phyloP scores from a whole-genome alignment of 1,140 invertebrate genomes.

The Drosophila dunni region DNA sequence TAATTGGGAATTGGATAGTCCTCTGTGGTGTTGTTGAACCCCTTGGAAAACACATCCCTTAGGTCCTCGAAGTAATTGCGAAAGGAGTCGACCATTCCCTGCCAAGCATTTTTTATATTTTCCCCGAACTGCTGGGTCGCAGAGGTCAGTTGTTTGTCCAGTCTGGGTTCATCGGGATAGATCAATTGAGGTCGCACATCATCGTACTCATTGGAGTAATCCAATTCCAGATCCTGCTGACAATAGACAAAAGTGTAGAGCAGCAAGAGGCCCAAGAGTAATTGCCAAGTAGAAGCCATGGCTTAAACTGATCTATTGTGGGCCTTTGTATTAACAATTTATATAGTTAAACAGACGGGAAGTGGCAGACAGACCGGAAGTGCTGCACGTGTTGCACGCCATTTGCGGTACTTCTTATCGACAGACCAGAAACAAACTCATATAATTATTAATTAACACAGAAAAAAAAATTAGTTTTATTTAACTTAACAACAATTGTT shows the following conservation, averaged over 20 bases:
- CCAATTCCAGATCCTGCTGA: conserved; percentile 38
- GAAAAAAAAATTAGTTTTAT: neutral
- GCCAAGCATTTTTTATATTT: conserved; percentile 59
- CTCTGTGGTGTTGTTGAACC: conserved; percentile 16
- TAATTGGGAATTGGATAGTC: neutral
- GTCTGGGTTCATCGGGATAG: conserved; percentile 60
- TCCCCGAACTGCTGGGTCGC: conserved; percentile 57
- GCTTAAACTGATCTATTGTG: conserved; percentile 38
- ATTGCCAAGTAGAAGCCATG: conserved; percentile 46
- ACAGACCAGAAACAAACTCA: conserved; percentile 20
- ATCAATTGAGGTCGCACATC: conserved; percentile 60
- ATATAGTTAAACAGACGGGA: neutral
- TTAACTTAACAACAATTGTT: conserved; percentile 11
- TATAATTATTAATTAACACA: neutral
- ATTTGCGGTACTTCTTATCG: no score
- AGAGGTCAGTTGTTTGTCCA: conserved; percentile 52
- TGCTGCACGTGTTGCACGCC: neutral
- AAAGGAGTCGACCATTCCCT: conserved; percentile 63
- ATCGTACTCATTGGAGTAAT: conserved; percentile 73
- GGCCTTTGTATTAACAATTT: conserved; percentile 50
- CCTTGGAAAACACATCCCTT: conserved; percentile 40
- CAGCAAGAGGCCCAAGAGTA: conserved; percentile 1
- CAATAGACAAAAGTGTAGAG: conserved; percentile 1
- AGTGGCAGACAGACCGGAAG: neutral
- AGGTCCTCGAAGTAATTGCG: conserved; percentile 59